Base-by-base conservation (phyloP, 2,113 vertebrate species). In the Fregetta grallaria region DNA sequence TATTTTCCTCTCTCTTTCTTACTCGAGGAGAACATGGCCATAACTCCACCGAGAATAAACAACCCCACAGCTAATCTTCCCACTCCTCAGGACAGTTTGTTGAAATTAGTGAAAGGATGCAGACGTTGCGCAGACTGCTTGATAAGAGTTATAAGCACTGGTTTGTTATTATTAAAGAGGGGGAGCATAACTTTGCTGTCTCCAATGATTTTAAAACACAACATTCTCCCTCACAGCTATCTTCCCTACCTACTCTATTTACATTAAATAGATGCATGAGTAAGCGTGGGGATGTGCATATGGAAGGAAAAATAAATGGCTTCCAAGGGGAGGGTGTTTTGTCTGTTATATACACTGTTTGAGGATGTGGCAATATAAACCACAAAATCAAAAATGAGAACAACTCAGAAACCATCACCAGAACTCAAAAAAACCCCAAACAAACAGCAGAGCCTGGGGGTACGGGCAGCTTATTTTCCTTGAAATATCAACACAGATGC, bases 91-190 rank as follows among this genome's bases (percentile, higher is more conserved):
- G 97, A 97, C 27, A 15, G 98, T 98, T 98, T 98, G 98, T 98
- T 98, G 98, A 98, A 98, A 98, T 95, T 91, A 96, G 97, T 97
- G 98, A 98, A 98, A 98, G 78, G 97, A 97, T 96, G 93, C 98
- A 98, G 98, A 96, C 74, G 14, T 76, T 92, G 92, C 65, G 0
- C 87, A 98, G 97, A 95, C 78, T 92, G 92, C 74, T 90, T 77
- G 98, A 98, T 98, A 98, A 98, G 98, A 96, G 68, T 96, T 97
- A 94, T 96, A 98, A 98, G 96, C 81, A 63, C 49, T 25, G 74
- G 96, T 97, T 98, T 97, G 96, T 98, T 98, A 97, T 97, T 97
- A 97, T 97, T 97, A 97, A 97, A 97, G 76, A 78, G 90, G 96
- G 67, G 67, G 95, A 95, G 75, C 88, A 72, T 91, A 97, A 95